Evolutionary conservation across 2,797 vertebrate species (phyloP).

Genomic region (Sebastes hopkinsi): DNA sequence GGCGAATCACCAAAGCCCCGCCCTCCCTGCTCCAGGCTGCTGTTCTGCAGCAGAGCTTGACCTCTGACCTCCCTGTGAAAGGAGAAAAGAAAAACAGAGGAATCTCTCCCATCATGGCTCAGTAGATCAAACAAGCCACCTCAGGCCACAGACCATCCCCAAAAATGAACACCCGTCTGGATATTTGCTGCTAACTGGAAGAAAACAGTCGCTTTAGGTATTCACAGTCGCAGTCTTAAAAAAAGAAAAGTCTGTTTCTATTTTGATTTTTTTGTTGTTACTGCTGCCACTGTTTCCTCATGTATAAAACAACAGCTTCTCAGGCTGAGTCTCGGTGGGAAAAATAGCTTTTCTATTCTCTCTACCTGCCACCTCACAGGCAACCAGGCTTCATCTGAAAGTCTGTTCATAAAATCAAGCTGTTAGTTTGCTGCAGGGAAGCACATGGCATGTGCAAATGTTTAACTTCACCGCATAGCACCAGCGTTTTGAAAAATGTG

Average conservation of each 20-base stretch:
- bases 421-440: conserved; percentile 3
- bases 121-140: conserved; percentile 39
- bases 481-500: not conserved
- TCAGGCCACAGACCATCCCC: conserved; percentile 14
- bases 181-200: conserved; percentile 2
- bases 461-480: not conserved
- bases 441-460: not conserved
- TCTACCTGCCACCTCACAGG: not conserved
- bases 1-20: not conserved
- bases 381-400: not conserved
- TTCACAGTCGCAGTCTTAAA: not conserved
- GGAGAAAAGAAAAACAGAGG: not conserved
- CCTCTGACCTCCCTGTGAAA: conserved; percentile 34
- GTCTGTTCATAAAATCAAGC: not conserved
- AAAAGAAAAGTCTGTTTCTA: not conserved
- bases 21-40: not conserved
- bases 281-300: not conserved
- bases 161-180: conserved; percentile 4
- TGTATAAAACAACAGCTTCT: not conserved
- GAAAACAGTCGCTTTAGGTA: not conserved
- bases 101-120: not conserved
- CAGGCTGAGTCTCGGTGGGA: not conserved
- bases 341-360: not conserved
- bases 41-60: conserved; percentile 27
- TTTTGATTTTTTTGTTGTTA: not conserved